phyloP scores from a whole-genome alignment of 1,140 invertebrate genomes.

The Papilio dardanus region DNA sequence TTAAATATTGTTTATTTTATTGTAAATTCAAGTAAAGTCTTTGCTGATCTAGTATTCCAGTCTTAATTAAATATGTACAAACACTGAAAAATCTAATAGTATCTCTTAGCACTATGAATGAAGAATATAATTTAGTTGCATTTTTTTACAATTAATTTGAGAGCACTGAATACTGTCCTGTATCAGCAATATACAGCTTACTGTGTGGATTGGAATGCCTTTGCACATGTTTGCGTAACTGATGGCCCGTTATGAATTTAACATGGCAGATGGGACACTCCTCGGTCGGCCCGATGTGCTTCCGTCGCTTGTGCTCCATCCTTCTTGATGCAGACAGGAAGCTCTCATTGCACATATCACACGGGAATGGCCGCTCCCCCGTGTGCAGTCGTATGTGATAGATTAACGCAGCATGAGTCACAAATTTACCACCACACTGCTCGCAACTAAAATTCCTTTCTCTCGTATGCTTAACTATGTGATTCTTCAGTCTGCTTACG shows the following conservation, averaged over 20 bases:
- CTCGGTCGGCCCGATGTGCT: conserved; percentile 63
- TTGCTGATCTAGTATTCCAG: too few relatives aligned
- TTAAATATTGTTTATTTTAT: background rate
- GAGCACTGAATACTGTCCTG: conserved; percentile 16
- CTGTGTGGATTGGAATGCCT: conserved; percentile 66
- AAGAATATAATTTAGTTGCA: background rate
- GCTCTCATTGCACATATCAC: conserved; percentile 63
- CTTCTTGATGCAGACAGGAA: conserved; percentile 70
- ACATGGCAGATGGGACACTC: conserved; percentile 61
- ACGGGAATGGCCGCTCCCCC: conserved; percentile 66
- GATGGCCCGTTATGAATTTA: conserved; percentile 55
- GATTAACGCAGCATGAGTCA: conserved; percentile 58
- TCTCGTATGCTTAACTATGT: conserved; percentile 67
- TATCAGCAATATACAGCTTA: conserved; percentile 57
- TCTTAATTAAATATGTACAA: background rate
- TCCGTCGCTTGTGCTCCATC: conserved; percentile 64
- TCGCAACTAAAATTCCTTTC: conserved; percentile 66
- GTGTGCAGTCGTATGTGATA: conserved; percentile 69
- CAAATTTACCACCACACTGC: conserved; percentile 65
- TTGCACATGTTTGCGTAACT: conserved; percentile 56
- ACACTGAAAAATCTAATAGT: background rate
- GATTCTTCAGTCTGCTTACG: conserved; percentile 58
- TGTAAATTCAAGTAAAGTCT: too few relatives aligned
- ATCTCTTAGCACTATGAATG: background rate
- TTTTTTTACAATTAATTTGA: background rate